phyloP scores from a whole-genome alignment of 1,140 invertebrate genomes.

The Odontomachus brunneus region DNA sequence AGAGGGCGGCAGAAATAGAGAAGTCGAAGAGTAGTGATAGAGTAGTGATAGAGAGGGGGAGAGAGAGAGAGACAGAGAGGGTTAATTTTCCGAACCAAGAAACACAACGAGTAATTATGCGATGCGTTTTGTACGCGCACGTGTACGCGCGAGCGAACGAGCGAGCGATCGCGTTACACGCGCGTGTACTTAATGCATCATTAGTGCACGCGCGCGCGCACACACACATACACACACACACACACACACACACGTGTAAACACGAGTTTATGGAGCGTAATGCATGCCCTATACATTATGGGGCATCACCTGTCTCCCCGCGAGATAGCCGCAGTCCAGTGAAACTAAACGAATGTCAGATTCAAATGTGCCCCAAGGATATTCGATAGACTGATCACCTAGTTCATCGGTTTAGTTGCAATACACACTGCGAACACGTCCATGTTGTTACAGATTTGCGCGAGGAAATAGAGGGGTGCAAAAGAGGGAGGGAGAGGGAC shows the following conservation, averaged over 20 bases:
- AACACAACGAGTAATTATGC: constrained; percentile 41
- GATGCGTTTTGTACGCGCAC: constrained; percentile 38
- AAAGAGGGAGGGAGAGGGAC: neutral
- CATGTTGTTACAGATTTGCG: constrained; percentile 35
- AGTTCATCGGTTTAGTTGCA: constrained; percentile 55
- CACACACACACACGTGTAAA: too few relatives aligned
- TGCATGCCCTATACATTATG: constrained; percentile 37
- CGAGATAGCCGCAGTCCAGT: constrained; percentile 30
- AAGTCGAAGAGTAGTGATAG: neutral
- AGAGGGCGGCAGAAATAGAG: neutral
- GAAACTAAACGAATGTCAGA: constrained; percentile 67
- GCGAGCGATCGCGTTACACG: constrained; percentile 6
- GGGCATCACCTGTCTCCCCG: constrained; percentile 60
- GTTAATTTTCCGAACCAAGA: constrained; percentile 45
- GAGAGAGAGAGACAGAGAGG: constrained; percentile 9
- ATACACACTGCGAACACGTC: constrained; percentile 16
- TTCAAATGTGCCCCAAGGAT: constrained; percentile 66
- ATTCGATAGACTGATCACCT: constrained; percentile 68
- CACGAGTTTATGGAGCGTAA: constrained; percentile 49
- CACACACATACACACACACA: too few relatives aligned
- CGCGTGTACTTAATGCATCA: constrained; percentile 45
- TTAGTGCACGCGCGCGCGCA: constrained; percentile 40
- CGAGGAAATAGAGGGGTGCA: too few relatives aligned
- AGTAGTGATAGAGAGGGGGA: constrained; percentile 24
- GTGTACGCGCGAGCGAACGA: too few relatives aligned